Evolutionary conservation across 2,888 invertebrate species (phyloP).

Genomic region (Drosophila yooni): DNA sequence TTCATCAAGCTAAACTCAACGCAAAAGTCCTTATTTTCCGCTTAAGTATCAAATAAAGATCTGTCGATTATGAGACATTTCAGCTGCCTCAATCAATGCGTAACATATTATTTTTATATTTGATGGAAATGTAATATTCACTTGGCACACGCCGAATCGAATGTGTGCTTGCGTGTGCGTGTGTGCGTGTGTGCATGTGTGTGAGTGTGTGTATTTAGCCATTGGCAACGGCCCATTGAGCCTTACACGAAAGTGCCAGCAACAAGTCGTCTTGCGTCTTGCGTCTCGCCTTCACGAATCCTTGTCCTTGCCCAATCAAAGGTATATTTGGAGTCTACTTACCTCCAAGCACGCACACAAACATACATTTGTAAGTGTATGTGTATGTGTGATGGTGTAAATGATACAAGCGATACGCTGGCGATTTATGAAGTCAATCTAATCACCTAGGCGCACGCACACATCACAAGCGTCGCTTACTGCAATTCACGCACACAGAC

Average conservation of each 20-base stretch:
- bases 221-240: conserved; percentile 9
- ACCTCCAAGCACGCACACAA: conserved; percentile 11
- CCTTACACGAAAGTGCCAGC: conserved; percentile 16
- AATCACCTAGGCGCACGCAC: conserved; percentile 54
- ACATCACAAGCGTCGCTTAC: conserved; percentile 7
- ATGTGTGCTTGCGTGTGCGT: neutral
- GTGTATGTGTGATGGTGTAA: conserved; percentile 16
- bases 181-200: neutral
- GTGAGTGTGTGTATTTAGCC: neutral
- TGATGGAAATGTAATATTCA: neutral
- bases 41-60: no score
- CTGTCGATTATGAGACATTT: neutral
- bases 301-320: conserved; percentile 38
- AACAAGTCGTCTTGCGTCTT: conserved; percentile 42
- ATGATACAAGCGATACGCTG: conserved; percentile 51
- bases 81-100: neutral
- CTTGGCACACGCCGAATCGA: neutral
- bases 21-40: neutral
- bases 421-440: conserved; percentile 53
- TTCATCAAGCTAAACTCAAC: no score
- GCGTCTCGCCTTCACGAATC: conserved; percentile 28
- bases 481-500: conserved; percentile 20
- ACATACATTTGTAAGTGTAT: neutral
- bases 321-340: neutral
- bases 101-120: neutral